Evolutionary conservation across 2,113 vertebrate genomes (phyloP).

Genomic region (Carassius carassius): DNA sequence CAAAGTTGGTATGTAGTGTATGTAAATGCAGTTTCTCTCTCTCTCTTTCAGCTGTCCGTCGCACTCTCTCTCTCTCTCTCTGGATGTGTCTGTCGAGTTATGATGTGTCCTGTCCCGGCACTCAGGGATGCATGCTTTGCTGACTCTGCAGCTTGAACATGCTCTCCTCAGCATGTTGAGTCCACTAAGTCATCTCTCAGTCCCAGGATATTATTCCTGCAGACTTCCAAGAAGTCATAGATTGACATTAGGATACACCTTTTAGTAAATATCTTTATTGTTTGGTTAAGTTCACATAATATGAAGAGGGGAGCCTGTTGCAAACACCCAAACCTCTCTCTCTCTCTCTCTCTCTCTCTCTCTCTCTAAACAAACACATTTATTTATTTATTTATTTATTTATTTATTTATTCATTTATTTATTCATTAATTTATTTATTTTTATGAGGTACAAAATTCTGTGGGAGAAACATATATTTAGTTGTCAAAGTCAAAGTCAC

Average conservation of each 20-base stretch:
- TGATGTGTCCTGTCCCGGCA: neutral
- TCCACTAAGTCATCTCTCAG: constrained; percentile 9
- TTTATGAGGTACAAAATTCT: too few species aligned
- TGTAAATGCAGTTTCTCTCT: neutral
- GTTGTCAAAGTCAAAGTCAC: too few species aligned
- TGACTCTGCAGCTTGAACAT: constrained; percentile 21
- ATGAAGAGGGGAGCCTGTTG: neutral
- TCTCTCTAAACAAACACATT: too few species aligned
- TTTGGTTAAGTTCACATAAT: neutral
- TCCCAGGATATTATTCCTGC: constrained; percentile 4
- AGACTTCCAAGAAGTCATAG: constrained; percentile 2
- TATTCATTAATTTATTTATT: too few species aligned
- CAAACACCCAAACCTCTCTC: neutral
- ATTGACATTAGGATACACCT: neutral
- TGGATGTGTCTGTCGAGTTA: constrained; percentile 17
- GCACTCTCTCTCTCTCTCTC: neutral
- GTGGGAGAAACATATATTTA: too few species aligned
- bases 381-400: too few species aligned
- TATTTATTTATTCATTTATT: too few species aligned
- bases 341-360: rapidly evolving
- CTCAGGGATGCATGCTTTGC: constrained; percentile 9
- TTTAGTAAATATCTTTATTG: neutral
- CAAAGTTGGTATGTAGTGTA: neutral
- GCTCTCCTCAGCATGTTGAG: constrained; percentile 13
- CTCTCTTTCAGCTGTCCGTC: neutral